These are phyloP conservation scores for Lamellibrachia satsuma DNA, from an alignment of 2,888 invertebrate species.

Conservation along the genomic window DNA sequence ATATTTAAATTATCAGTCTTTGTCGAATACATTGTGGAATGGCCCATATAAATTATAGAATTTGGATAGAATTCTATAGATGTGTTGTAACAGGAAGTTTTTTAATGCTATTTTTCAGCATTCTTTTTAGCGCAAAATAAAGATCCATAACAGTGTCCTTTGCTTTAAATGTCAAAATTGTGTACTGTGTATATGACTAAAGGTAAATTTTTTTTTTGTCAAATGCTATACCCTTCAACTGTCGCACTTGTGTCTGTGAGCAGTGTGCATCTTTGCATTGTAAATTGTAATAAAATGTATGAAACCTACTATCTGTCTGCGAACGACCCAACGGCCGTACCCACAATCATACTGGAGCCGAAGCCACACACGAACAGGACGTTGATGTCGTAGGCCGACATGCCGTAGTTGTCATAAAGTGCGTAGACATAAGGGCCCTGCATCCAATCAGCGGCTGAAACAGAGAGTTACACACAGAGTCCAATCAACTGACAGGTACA, in stretches of 20 bases:
- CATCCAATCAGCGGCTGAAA: conserved; percentile 69
- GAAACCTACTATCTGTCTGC: conserved; percentile 68
- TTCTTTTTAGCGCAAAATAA: no score
- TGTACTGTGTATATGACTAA: no score
- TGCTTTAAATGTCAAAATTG: no score
- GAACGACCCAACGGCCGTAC: conserved; percentile 68
- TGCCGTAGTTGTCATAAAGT: conserved; percentile 68
- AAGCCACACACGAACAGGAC: conserved; percentile 69
- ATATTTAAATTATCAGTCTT: no score
- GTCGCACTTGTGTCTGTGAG: not conserved
- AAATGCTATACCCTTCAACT: not conserved
- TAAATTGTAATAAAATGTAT: not conserved
- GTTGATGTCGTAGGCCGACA: conserved; percentile 67
- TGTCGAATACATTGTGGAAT: no score
- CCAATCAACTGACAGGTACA: not conserved
- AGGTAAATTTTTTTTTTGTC: no score
- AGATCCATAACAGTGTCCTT: no score
- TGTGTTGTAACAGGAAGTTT: no score
- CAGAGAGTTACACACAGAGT: conserved; percentile 24
- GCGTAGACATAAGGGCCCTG: conserved; percentile 70
- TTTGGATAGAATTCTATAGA: no score
- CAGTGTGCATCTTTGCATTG: not conserved
- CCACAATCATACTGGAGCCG: conserved; percentile 68
- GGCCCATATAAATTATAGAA: no score
- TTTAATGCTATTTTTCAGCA: no score